phyloP scores from a whole-genome alignment of 2,797 vertebrate genomes.

The Muraenolepis orangiensis region DNA sequence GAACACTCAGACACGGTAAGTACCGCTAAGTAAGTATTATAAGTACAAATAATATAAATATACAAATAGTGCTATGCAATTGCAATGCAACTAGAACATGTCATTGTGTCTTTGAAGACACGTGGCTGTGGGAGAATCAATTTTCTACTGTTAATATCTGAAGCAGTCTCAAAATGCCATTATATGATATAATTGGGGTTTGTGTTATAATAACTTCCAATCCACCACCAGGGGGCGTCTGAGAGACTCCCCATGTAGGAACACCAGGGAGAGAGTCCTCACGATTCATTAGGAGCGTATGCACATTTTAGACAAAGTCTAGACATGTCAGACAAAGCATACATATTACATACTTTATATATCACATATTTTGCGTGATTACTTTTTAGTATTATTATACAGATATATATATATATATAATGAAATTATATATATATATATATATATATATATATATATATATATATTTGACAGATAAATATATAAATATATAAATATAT shows the following conservation, averaged over 20 bases:
- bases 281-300: not conserved
- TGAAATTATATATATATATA: too few relatives aligned
- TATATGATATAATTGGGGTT: not conserved
- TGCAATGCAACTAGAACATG: not conserved
- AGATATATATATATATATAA: too few relatives aligned
- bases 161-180: not conserved
- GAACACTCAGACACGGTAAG: too few relatives aligned
- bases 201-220: not conserved
- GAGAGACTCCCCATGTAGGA: not conserved
- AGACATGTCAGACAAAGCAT: too few relatives aligned
- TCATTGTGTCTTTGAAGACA: not conserved
- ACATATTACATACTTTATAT: not conserved
- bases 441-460: too few relatives aligned
- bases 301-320: too few relatives aligned
- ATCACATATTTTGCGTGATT: not conserved
- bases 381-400: too few relatives aligned
- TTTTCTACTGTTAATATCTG: not conserved
- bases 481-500: too few relatives aligned
- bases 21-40: too few relatives aligned
- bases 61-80: not conserved
- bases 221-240: constrained; percentile 56
- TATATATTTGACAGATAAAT: too few relatives aligned
- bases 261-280: not conserved
- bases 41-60: too few relatives aligned
- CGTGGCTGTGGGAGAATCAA: not conserved